Evolutionary conservation across 1,140 invertebrate genomes (phyloP), one percentile per base, ranked within the genome.

Genomic region (Danaus plexippus): DNA sequence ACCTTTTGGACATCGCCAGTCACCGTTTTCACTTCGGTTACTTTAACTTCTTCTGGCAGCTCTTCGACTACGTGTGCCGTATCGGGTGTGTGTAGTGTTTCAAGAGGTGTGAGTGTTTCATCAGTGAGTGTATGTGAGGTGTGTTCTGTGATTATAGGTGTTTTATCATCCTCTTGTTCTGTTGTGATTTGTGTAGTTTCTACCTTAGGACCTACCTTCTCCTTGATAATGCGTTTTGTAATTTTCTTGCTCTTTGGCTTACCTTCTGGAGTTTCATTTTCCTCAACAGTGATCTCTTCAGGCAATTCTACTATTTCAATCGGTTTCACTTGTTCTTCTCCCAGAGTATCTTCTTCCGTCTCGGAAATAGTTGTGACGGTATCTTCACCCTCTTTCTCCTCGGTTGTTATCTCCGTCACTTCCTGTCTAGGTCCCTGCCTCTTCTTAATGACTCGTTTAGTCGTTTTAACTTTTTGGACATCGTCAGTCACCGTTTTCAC

Each of bases 401-500:
- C 15, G 15, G 15, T 49, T 18, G 15, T 49, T 11, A 22, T 49
- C 13, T 49, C 47, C 1, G 15, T 49, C 5, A 43, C 46, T 54
- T 54, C 52, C 18, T 22, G 10, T n/a, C 8, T 54, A 43, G 50
- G 11, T 9, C 60, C 60, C 9, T 11, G 51, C 7, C 60, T 52
- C 11, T 54, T 43, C 50, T 69, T 73, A 9, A 64, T 56, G 2
- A 64, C 59, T 11, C 71, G 67, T 60, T 71, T 88, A 43, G 82
- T 88, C 1, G 72, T 65, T 12, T 76, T 77, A 42, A 79, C 72
- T 55, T 68, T 61, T n/a, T 73, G 66, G 1, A 71, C 66, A 60
- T 82, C 67, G 42, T 82, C 76, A 52, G 76, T 69, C 41, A 75
- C 61, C 4, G 74, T 68, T 41, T 65, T 58, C 11, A 44, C 46